A percentile compares a stretch with the other conserved stretches of the same genome.
Conservation (phyloP, 92 coral and sea anemone genomes). For the Hydrozoanthus gracilis region DNA sequence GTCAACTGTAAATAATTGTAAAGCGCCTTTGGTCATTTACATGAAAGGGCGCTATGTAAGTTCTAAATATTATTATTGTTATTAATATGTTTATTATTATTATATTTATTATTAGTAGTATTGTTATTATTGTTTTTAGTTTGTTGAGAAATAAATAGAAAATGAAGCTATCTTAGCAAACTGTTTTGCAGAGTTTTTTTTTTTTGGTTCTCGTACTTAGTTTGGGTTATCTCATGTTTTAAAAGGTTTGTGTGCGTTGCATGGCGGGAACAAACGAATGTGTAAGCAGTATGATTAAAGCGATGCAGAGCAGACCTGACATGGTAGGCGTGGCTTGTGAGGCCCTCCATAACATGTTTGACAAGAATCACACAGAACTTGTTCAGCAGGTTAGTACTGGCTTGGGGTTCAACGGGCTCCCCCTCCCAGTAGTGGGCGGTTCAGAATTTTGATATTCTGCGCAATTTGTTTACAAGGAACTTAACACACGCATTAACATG, state of each 20-base stretch:
- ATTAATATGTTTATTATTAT: too few relatives aligned
- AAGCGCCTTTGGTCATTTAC: too few relatives aligned
- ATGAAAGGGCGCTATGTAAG: too few relatives aligned
- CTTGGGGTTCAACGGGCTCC: constrained; percentile 51
- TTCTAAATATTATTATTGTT: too few relatives aligned
- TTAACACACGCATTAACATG: too few relatives aligned
- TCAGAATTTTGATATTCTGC: constrained; percentile 30
- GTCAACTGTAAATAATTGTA: too few relatives aligned
- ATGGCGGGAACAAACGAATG: constrained; percentile 90
- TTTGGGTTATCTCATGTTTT: not conserved
- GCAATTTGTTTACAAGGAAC: too few relatives aligned
- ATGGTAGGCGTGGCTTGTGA: constrained; percentile 88
- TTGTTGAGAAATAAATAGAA: too few relatives aligned
- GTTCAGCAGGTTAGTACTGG: constrained; percentile 78
- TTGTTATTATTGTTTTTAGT: too few relatives aligned
- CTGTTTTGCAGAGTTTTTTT: not conserved
- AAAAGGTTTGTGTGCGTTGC: constrained; percentile 93
- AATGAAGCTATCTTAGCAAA: too few relatives aligned
- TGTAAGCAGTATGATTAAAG: constrained; percentile 87
- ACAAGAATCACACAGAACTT: constrained; percentile 87
- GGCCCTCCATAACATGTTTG: constrained; percentile 91
- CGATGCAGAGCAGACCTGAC: constrained; percentile 93
- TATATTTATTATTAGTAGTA: too few relatives aligned
- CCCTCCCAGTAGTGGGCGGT: constrained; percentile 17
- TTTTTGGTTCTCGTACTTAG: not conserved